These are phyloP conservation scores for Orchesellides sinensis DNA, from an alignment of 2,888 invertebrate species.

Conservation along the genomic window DNA sequence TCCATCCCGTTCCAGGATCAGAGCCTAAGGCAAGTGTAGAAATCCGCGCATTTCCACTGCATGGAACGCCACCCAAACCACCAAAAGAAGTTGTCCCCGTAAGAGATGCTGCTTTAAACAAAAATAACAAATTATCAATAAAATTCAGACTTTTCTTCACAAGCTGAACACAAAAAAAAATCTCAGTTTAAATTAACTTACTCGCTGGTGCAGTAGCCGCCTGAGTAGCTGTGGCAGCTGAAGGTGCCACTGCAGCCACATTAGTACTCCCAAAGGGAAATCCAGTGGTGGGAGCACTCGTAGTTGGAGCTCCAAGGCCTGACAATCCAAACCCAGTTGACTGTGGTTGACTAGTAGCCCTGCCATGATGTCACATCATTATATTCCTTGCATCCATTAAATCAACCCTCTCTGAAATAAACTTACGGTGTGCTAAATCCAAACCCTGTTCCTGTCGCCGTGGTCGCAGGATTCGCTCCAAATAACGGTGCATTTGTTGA, in stretches of 20 bases:
- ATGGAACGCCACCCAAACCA: constrained; percentile 44
- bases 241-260: background rate
- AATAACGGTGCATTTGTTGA: too few species aligned
- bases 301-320: background rate
- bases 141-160: too few species aligned
- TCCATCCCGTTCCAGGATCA: constrained; percentile 12
- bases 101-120: background rate
- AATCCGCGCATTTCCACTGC: background rate
- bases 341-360: constrained; percentile 13
- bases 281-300: constrained; percentile 11
- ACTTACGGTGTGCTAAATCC: constrained; percentile 10
- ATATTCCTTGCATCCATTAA: too few species aligned
- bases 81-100: constrained; percentile 4
- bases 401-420: background rate
- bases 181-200: too few species aligned
- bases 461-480: background rate
- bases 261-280: constrained; percentile 15
- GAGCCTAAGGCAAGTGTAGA: constrained; percentile 24
- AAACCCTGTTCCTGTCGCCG: background rate
- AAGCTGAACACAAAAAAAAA: too few species aligned
- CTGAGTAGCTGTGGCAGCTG: background rate
- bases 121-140: background rate
- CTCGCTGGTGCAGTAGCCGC: too few species aligned
- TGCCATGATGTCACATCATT: too few species aligned
- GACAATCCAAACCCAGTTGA: background rate